Percentiles rank a stretch among this genome's conserved stretches.
Conservation (phyloP, 2,888 invertebrate species). For the Sthenelais limicola region DNA sequence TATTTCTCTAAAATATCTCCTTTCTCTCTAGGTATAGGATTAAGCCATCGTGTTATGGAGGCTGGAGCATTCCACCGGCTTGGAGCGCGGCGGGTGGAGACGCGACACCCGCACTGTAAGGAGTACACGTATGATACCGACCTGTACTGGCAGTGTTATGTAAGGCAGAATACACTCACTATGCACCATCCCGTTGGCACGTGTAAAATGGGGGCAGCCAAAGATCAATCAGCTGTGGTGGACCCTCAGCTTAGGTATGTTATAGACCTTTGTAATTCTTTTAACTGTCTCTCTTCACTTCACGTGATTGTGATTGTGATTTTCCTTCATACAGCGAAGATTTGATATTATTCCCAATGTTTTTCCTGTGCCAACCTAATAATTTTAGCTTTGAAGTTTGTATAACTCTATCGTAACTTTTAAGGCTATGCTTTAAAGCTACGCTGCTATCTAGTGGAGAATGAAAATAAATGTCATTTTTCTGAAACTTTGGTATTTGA, state of each 20-base stretch:
- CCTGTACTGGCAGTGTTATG: slow-evolving; percentile 51
- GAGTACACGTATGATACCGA: slow-evolving; percentile 46
- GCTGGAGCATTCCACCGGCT: slow-evolving; percentile 43
- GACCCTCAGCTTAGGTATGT: slow-evolving; percentile 75
- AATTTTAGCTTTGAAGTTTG: too few relatives aligned
- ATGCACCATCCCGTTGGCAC: slow-evolving; percentile 83
- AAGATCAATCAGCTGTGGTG: slow-evolving; percentile 77
- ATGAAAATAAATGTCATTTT: too few relatives aligned
- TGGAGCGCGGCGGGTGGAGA: slow-evolving; percentile 39
- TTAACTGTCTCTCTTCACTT: too few relatives aligned
- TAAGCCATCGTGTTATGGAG: slow-evolving; percentile 42
- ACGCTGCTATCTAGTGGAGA: too few relatives aligned
- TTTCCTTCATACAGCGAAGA: too few relatives aligned
- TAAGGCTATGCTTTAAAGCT: too few relatives aligned
- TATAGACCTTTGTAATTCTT: not conserved
- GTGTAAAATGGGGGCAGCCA: slow-evolving; percentile 78
- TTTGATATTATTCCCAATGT: too few relatives aligned
- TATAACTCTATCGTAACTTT: too few relatives aligned
- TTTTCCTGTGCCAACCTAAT: too few relatives aligned
- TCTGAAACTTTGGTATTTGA: too few relatives aligned
- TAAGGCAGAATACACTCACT: slow-evolving; percentile 49
- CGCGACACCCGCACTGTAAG: slow-evolving; percentile 49
- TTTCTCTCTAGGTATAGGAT: slow-evolving; percentile 48
- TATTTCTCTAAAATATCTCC: too few relatives aligned
- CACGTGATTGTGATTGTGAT: too few relatives aligned